phyloP scores from a whole-genome alignment of 1,140 invertebrate genomes.

The Lepidurus couesii region DNA sequence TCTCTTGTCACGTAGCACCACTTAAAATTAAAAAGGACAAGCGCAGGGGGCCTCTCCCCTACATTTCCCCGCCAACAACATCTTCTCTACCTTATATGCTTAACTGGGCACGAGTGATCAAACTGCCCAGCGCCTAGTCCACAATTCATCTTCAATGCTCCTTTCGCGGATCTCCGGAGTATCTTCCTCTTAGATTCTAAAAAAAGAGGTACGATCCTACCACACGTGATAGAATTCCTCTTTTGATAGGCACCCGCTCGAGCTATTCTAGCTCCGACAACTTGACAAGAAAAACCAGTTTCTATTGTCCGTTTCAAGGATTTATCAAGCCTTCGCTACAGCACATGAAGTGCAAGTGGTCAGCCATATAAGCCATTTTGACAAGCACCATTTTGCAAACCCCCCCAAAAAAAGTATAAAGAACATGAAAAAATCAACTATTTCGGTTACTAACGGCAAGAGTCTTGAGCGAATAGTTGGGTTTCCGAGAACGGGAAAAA shows the following conservation, averaged over 20 bases:
- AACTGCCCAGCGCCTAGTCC: not conserved
- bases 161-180: not conserved
- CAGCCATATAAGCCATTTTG: slow-evolving; percentile 13
- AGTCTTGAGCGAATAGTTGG: not conserved
- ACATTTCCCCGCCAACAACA: not conserved
- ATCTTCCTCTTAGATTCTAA: not conserved
- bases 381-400: not conserved
- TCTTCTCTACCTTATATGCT: slow-evolving; percentile 5
- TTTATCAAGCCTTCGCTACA: not conserved
- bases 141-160: not conserved
- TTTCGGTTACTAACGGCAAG: not conserved
- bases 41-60: not conserved
- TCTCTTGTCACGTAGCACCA: slow-evolving; percentile 14
- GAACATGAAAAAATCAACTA: not conserved
- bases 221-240: not conserved
- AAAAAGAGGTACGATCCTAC: not conserved
- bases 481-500: not conserved
- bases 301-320: slow-evolving; percentile 18
- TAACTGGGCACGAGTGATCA: slow-evolving; percentile 16
- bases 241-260: not conserved
- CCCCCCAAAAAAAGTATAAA: not conserved
- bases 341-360: not conserved
- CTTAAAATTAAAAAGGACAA: slow-evolving; percentile 11
- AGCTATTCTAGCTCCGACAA: not conserved
- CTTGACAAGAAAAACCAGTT: not conserved